Evolutionary conservation across 2,113 vertebrate species (phyloP).

Genomic region (Nematolebias whitei): DNA sequence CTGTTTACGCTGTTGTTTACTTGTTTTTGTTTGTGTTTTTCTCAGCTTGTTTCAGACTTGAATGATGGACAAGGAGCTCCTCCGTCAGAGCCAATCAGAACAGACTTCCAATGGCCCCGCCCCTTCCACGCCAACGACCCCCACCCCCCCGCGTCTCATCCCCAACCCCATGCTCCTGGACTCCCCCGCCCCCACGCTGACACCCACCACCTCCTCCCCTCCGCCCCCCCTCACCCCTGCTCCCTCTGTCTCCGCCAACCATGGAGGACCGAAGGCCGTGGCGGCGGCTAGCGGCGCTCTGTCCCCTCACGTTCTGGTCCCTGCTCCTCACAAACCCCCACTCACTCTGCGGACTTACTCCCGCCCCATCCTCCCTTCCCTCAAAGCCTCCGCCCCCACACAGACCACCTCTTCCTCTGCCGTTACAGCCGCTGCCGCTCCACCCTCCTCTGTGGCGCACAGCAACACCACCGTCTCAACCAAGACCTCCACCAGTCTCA

Average conservation of each 20-base stretch:
- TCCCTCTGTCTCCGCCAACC: conserved; percentile 41
- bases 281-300: neutral
- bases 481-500: conserved; percentile 62
- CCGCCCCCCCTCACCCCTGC: conserved; percentile 72
- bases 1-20: neutral
- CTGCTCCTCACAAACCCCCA: conserved; percentile 63
- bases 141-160: conserved; percentile 65
- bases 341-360: conserved; percentile 66
- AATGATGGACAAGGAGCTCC: conserved; percentile 69
- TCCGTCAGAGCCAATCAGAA: conserved; percentile 48
- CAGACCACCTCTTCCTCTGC: conserved; percentile 16
- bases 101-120: conserved; percentile 35
- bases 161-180: conserved; percentile 72
- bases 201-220: conserved; percentile 65
- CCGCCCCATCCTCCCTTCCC: conserved; percentile 60
- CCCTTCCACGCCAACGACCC: conserved; percentile 34
- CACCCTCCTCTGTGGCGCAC: conserved; percentile 28
- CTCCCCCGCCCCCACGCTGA: conserved; percentile 25
- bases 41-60: conserved; percentile 31
- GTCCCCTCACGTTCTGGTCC: conserved; percentile 56
- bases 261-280: conserved; percentile 32
- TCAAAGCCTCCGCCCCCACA: conserved; percentile 29
- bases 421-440: neutral
- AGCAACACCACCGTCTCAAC: conserved; percentile 29
- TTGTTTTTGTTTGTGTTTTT: neutral